Base-by-base conservation (phyloP, 1,140 invertebrate genomes). In the Anastatus disparis region DNA sequence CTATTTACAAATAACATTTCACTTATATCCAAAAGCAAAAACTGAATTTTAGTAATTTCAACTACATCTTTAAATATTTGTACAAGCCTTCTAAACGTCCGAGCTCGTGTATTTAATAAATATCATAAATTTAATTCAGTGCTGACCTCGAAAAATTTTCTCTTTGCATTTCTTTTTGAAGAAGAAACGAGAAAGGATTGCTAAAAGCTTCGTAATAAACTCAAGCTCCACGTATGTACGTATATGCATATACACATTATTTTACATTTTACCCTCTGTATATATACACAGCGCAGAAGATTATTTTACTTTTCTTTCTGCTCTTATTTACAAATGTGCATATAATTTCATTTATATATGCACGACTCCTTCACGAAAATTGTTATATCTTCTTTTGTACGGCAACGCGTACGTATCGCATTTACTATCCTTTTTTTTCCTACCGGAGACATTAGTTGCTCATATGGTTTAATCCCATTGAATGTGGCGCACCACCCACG, bases 121-220 rank as follows among this genome's bases (percentile, higher is more conserved):
- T n/a, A n/a, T n/a, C n/a, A n/a, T n/a, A n/a, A n/a, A n/a, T n/a
- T n/a, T n/a, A n/a, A n/a, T n/a, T n/a, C n/a, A n/a, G n/a, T n/a
- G n/a, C n/a, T n/a, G n/a, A n/a, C n/a, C n/a, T n/a, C n/a, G n/a
- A n/a, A n/a, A n/a, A n/a, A n/a, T n/a, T n/a, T n/a, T n/a, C n/a
- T n/a, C n/a, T n/a, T n/a, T n/a, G n/a, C n/a, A n/a, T n/a, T n/a
- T n/a, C n/a, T n/a, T n/a, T n/a, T n/a, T n/a, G n/a, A n/a, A n/a
- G n/a, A n/a, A n/a, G n/a, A n/a, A n/a, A n/a, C n/a, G n/a, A n/a
- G n/a, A n/a, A n/a, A n/a, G 56, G 63, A 71, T 75, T 73, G 63
- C 74, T 53, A 73, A 65, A 46, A 64, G 62, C 55, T 35, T 22
- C 26, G 35, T 44, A 64, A 64, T 66, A 67, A 66, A 70, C 71